Evolutionary conservation across 2,113 vertebrate species (phyloP), one percentile per base, ranked within the genome.

Genomic region (Datnioides undecimradiatus): DNA sequence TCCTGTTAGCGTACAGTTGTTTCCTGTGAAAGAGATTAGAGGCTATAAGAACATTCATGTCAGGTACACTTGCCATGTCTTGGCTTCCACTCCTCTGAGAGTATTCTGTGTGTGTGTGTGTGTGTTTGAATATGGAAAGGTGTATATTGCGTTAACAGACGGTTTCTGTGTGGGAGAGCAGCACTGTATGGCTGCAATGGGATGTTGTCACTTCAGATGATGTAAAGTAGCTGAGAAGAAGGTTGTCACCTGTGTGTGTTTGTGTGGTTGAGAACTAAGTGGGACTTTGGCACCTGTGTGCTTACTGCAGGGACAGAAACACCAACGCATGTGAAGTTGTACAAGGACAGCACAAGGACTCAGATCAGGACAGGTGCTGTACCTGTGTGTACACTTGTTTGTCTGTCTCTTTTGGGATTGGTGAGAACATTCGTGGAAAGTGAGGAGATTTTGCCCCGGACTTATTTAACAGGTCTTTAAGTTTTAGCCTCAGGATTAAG

Each of bases 1-100:
- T 80, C 31, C 38, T 52, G 52, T n/a, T 79, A 46, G 71, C n/a
- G 31, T 58, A 19, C 41, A 51, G 58, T 67, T 71, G 63, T 82
- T 84, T 80, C 21, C 73, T 68, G 60, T 73, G 60, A 72, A 83
- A 81, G 34, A 34, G 38, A 82, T 43, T 49, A 77, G 34, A 76
- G 43, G 59, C 72, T 33, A 33, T 21, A 48, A 36, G 46, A 82
- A 74, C 72, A 82, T 43, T 71, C 57, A 23, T 34, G 34, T 70
- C 65, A 65, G 43, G 27, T 71, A 38, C 54, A 49, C 49, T 63
- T 40, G 41, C 49, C 46, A 59, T 27, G 16, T 71, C 38, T 52
- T 74, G 49, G 65, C 69, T 54, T 51, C 60, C 51, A 29, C 21
- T 59, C 25, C 62, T 60, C 19, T 58, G 54, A 46, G 58, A 51